Evolutionary conservation across 2,797 vertebrate species (phyloP), one percentile per base, ranked within the genome.

Genomic region (Champsocephalus esox): DNA sequence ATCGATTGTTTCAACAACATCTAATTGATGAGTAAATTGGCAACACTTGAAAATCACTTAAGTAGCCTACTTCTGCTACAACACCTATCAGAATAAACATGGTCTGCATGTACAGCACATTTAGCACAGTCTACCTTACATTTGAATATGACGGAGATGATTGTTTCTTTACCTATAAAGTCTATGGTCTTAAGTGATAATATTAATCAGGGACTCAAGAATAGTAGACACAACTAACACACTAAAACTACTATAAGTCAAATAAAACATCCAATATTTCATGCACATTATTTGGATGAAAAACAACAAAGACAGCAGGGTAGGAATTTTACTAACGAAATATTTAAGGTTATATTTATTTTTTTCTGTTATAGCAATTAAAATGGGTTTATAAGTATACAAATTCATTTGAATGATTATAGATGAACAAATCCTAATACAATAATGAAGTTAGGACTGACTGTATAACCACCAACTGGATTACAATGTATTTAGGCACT

Each of bases 371-470:
- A 4, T 9, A 19, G 3, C 12, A 69, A 56, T 45, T 17, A 51
- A 16, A 50, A 13, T 6, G 13, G 2, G 1, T 67, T 72, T 65
- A 11, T 12, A n/a, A 3, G 3, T 11, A 2, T 34, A 45, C 6
- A 41, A 19, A 50, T 10, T 55, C 17, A 69, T 73, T 81, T 70
- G 43, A 54, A 72, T 69, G 12, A 66, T 75, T 68, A 49, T 43
- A 74, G 4, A 24, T 3, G 43, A 46, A 65, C 57, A 0, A 0
- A 38, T 2, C 9, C 60, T 69, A 48, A 19, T 32, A 69, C n/a
- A 52, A 24, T 9, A 45, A 61, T 51, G 2, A 58, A 17, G 2
- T 16, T 13, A 43, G 17, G 16, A 9, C 5, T 12, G 11, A 61
- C 6, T 66, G 10, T 41, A 14, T 63, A 58, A 49, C 3, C 19